Evolutionary conservation across 2,113 vertebrate species (phyloP), one percentile per base, ranked within the genome.

Genomic region (Lepus timidus): DNA sequence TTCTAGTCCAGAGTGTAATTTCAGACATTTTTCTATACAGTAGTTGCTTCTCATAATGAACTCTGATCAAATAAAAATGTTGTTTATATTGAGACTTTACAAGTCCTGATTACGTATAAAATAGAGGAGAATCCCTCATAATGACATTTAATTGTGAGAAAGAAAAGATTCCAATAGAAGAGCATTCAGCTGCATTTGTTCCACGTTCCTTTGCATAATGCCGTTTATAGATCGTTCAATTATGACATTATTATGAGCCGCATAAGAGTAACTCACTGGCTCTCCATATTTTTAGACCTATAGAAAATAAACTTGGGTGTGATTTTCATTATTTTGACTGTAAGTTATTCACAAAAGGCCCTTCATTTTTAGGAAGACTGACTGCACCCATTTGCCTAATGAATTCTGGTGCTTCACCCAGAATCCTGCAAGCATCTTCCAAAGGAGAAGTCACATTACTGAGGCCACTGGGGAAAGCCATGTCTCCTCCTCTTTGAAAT

Each of bases 71-170:
- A 98, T 98, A 98, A 98, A 98, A 98, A 98, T 97, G 97, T 95
- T 98, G 98, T 98, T 98, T 98, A 98, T 98, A 98, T 98, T 97
- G 98, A 98, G 98, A 98, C 97, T 98, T 98, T 98, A 97, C 98
- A 98, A 98, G 97, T 98, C 97, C 98, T 98, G 98, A 98, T 98
- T 98, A 97, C 92, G 31, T 98, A 98, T 97, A 98, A 98, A 98
- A 98, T 98, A 98, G 98, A 97, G 97, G 98, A 97, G 98, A 98
- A 98, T 98, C 98, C 97, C 96, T 98, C 98, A 97, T 98, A 98
- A 98, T 98, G 97, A 97, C 98, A 98, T 98, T 98, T 98, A 98
- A 98, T 98, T 98, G 98, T 97, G 97, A 98, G 98, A 98, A 97
- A 98, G 98, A 98, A 98, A 98, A 97, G 98, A 98, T 98, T 96